Base-by-base conservation (phyloP, 1,140 invertebrate species). In the Drosophila subobscura region DNA sequence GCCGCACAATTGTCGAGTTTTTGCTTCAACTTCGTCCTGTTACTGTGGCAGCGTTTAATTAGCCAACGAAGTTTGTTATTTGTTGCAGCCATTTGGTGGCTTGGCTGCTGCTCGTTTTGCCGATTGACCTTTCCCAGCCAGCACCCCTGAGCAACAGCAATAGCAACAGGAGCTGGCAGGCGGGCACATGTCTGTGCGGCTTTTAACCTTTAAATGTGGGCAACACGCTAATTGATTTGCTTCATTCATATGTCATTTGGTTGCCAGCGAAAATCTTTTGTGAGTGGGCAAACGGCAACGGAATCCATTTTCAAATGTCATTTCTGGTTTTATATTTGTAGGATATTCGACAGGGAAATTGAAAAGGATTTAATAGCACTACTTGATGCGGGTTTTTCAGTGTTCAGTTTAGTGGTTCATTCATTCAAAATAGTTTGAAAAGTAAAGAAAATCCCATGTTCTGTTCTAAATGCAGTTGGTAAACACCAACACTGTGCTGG, bases 151-250 rank as follows among this genome's bases (percentile, higher is more conserved):
- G 37, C 40, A 45, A 29, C 40, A 37, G 23, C 16, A 45, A 29
- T 29, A 37, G 16, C 16, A 45, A 20, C 23, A 41, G 37, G 3
- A 27, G 22, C n/a, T 27, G 29, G 2, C 25, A 44, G 20, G 2
- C 25, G 33, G 20, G 27, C 41, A 50, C 27, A 27, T 16, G 54
- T 64, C 16, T 50, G 54, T 44, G 41, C 25, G 55, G 49, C 47
- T 50, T 56, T 44, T 41, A 57, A 57, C 67, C 52, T 54, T 63
- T 63, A 27, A 72, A 47, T 65, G 40, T 23, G 20, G 37, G 10
- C 29, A 12, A 12, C 22, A 37, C 37, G 55, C 64, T 78, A 83
- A 83, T 81, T 81, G 74, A 78, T 83, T 83, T 78, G 79, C 45
- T 74, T 42, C 16, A 72, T 20, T 22, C 56, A 72, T 68, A 40